Base-by-base conservation (phyloP, 2,797 vertebrate genomes). In the Hylomyscus alleni region DNA sequence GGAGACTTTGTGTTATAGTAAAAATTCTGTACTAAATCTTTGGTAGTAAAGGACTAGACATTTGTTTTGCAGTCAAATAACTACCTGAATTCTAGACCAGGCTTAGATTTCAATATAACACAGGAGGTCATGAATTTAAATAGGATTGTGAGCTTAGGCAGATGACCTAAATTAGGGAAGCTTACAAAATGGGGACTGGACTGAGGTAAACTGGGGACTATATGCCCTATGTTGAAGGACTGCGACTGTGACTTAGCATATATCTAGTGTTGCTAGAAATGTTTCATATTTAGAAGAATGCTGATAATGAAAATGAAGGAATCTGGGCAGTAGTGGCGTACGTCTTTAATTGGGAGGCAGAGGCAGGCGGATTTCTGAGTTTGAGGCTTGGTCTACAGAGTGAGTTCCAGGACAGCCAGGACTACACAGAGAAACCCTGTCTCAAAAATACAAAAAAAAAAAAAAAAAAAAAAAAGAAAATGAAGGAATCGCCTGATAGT, bases 151-250 rank as follows among this genome's bases (percentile, higher is more conserved):
- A 60, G 29, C 50, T 96, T 88, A 89, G 29, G 24, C 52, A 92
- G 73, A 76, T 91, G 89, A 95, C 60, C 29, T 44, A 89, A 89
- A 96, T 96, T 75, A 87, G 52, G 87, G 54, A 94, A 77, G n/a
- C 87, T 93, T 69, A 44, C 50, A n/a, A 91, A 72, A 58, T 29
- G 31, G 34, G 44, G 14, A 50, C 65, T 89, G 29, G 62, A 50
- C 83, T 85, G 31, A 86, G 13, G 31, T 93, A 91, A 73, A 13
- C 75, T 72, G 34, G 56, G 75, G 52, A 85, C 37, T 62, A 50
- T 90, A 72, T 85, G 11, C 17, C 75, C 44, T 91, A 3, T 77
- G 13, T n/a, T 95, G 26, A n/a, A 60, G 13, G 72, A 22, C 50
- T 95, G 34, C 22, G 81, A 0, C 83, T 96, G 1, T 81, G 44